Conservation (phyloP, 2,797 vertebrate genomes). For the Remorina albescens region DNA sequence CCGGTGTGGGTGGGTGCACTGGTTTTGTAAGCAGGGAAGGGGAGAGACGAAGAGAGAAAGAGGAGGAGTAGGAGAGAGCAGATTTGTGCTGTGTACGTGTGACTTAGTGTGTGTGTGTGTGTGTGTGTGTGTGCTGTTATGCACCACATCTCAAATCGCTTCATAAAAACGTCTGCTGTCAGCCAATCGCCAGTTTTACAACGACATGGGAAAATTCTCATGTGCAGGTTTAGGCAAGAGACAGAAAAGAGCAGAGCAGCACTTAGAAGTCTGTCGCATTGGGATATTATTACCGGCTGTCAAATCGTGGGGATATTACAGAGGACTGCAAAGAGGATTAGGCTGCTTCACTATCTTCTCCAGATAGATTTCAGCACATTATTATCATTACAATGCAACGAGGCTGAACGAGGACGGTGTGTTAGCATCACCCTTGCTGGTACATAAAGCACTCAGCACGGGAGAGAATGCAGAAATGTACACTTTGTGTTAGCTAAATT, state of each 20-base stretch:
- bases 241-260: neutral
- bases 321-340: neutral
- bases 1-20: slow-evolving; percentile 31
- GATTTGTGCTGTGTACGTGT: neutral
- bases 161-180: slow-evolving; percentile 42
- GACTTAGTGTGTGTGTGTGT: too few relatives aligned
- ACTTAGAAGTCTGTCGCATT: neutral
- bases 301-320: neutral
- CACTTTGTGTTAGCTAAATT: neutral
- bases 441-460: neutral
- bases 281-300: neutral
- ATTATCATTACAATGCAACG: neutral
- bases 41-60: neutral
- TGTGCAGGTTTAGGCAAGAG: neutral
- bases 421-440: neutral
- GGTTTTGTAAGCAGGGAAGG: slow-evolving; percentile 28
- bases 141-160: slow-evolving; percentile 34
- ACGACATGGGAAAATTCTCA: neutral
- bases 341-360: neutral
- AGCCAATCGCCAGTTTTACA: slow-evolving; percentile 7
- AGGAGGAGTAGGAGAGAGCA: neutral
- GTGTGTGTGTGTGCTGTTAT: slow-evolving; percentile 22
- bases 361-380: neutral
- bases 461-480: neutral
- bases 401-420: neutral